Evolutionary conservation across 1,140 invertebrate species (phyloP), one percentile per base, ranked within the genome.

Genomic region (Procambarus virginalis): DNA sequence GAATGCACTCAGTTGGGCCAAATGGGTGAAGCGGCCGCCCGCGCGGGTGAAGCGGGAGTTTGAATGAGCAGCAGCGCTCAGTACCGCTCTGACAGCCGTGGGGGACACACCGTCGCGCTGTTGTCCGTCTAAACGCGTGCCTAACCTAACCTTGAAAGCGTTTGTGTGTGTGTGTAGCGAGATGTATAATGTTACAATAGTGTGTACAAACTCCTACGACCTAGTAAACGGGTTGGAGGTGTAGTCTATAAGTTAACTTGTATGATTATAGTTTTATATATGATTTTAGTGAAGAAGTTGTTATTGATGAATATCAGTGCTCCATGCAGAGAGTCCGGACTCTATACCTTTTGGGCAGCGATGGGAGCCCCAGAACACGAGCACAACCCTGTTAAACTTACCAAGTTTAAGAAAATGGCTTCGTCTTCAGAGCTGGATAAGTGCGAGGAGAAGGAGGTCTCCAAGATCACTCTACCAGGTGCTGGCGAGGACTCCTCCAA

Each of bases 291-390:
- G 34, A 84, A 60, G 60, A 89, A 89, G 84, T 70, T 84, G 49
- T 78, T 89, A 81, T 89, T 89, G 20, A 89, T 89, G 88, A 84
- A 89, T 89, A 84, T 89, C 88, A 51, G 88, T 89, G 82, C 82
- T 81, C 82, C 88, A 89, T 89, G 88, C 82, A 84, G 88, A 89
- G 81, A 89, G 81, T 89, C 88, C 45, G 88, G 88, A 73, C 88
- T 89, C 8, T 89, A 89, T 68, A 14, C 82, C 8, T 84, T 89
- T 34, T 77, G 68, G 88, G 81, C 81, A 75, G 48, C 75, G 49
- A 89, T 89, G 88, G 88, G 81, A 14, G 51, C 88, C 46, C 88
- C 88, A 46, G 88, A 89, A 49, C 75, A 89, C 48, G 88, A 89
- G 45, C 58, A 84, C 55, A 83, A 68, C 60, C 20, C 78, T n/a